A percentile compares a stretch with the other conserved stretches of the same genome.
These are phyloP conservation scores for Cygnus atratus DNA, from an alignment of 2,113 vertebrate species.

Conservation along the genomic window DNA sequence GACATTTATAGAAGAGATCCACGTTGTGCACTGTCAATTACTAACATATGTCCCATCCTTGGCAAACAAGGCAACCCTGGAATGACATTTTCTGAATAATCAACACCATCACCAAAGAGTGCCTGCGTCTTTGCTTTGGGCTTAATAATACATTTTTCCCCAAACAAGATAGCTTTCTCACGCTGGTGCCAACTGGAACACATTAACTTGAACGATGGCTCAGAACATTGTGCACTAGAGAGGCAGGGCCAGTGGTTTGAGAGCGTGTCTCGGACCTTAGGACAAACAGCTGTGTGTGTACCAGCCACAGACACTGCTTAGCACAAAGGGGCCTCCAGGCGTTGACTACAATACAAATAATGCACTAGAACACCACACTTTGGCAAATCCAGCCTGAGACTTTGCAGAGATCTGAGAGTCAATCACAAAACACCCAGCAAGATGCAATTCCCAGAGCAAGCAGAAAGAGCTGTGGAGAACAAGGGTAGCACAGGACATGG, in stretches of 20 bases:
- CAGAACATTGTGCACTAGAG: not conserved
- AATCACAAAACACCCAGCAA: not conserved
- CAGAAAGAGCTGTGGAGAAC: not conserved
- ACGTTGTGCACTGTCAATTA: constrained; percentile 50
- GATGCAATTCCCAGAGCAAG: not conserved
- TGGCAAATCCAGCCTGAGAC: not conserved
- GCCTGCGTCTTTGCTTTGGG: constrained; percentile 33
- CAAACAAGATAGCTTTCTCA: constrained; percentile 35
- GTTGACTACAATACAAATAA: not conserved
- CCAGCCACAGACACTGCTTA: not conserved
- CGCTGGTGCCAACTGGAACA: constrained; percentile 28
- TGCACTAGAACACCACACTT: not conserved
- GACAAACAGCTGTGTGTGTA: not conserved
- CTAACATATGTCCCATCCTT: constrained; percentile 68
- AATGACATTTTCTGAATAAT: constrained; percentile 65
- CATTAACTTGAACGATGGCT: constrained; percentile 22
- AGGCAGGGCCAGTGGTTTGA: not conserved
- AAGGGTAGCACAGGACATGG: not conserved
- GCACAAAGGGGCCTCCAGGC: not conserved
- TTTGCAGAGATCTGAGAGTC: not conserved
- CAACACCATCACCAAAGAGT: constrained; percentile 45
- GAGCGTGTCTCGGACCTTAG: not conserved
- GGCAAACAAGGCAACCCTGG: not conserved
- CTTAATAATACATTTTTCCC: not conserved
- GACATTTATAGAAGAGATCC: constrained; percentile 53